These are phyloP conservation scores for Cecropterus lyciades DNA, from an alignment of 1,140 invertebrate species.

Conservation along the genomic window DNA sequence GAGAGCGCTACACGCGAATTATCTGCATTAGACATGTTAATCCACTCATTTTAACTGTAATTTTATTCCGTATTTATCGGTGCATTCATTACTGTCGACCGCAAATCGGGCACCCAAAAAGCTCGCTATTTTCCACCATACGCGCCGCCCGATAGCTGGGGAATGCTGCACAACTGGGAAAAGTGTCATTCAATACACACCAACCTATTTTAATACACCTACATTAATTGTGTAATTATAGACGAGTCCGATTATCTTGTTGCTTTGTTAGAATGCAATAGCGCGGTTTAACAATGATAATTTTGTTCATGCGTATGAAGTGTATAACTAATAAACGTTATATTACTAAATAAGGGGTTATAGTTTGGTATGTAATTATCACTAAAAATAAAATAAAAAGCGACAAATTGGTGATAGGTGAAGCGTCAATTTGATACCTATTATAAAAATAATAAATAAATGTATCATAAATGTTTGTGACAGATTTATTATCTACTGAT, in stretches of 20 bases:
- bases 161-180: constrained; percentile 40
- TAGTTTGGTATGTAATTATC: no score
- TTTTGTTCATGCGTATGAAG: no score
- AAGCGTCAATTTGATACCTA: no score
- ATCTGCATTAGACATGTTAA: constrained; percentile 84
- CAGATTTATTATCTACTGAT: no score
- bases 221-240: constrained; percentile 30
- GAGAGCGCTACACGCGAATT: constrained; percentile 76
- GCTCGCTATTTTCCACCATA: constrained; percentile 74
- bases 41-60: constrained; percentile 84
- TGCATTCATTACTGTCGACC: constrained; percentile 82
- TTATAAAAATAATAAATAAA: no score
- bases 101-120: constrained; percentile 82
- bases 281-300: constrained; percentile 14
- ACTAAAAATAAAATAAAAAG: no score
- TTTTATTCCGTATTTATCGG: constrained; percentile 84
- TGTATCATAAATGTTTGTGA: no score
- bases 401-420: no score
- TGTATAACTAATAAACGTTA: no score
- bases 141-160: constrained; percentile 47
- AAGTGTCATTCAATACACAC: constrained; percentile 52
- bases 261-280: constrained; percentile 32
- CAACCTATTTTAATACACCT: constrained; percentile 44
- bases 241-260: constrained; percentile 16
- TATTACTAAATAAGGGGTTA: no score